phyloP scores from a whole-genome alignment of 1,140 invertebrate species.

The Andricus grossulariae region DNA sequence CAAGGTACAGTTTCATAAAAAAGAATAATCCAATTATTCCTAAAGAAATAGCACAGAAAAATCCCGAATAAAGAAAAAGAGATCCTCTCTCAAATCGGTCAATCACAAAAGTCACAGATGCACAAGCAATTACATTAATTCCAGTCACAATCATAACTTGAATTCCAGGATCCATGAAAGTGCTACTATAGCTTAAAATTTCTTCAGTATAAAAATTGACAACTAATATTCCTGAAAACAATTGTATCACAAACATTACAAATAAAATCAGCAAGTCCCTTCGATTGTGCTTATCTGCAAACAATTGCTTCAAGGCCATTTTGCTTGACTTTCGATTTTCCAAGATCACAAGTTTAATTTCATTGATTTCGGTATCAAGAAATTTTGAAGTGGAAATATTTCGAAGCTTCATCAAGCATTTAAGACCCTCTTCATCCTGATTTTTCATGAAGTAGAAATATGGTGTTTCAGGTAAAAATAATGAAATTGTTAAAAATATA shows the following conservation, averaged over 20 bases:
- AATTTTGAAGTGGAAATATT: not conserved
- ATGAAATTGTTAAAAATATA: not conserved
- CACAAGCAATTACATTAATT: not conserved
- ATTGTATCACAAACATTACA: not conserved
- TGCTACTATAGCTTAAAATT: not conserved
- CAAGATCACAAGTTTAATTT: not conserved
- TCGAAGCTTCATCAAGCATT: not conserved
- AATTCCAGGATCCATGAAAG: not conserved
- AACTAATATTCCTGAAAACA: conserved; percentile 2
- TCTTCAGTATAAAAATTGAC: conserved; percentile 7
- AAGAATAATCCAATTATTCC: not conserved
- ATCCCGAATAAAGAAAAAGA: not conserved
- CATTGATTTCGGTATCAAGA: not conserved
- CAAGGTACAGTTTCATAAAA: not conserved
- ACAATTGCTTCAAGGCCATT: not conserved
- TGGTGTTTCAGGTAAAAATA: not conserved
- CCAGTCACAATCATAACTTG: not conserved
- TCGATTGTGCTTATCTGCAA: not conserved
- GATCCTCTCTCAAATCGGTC: not conserved
- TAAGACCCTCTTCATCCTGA: not conserved
- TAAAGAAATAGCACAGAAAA: not conserved
- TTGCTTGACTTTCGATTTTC: not conserved
- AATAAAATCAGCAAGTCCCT: not conserved
- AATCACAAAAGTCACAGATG: not conserved
- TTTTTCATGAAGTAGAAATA: not conserved